These are phyloP conservation scores for Mus spretus DNA, from an alignment of 2,797 vertebrate genomes.

Conservation along the genomic window DNA sequence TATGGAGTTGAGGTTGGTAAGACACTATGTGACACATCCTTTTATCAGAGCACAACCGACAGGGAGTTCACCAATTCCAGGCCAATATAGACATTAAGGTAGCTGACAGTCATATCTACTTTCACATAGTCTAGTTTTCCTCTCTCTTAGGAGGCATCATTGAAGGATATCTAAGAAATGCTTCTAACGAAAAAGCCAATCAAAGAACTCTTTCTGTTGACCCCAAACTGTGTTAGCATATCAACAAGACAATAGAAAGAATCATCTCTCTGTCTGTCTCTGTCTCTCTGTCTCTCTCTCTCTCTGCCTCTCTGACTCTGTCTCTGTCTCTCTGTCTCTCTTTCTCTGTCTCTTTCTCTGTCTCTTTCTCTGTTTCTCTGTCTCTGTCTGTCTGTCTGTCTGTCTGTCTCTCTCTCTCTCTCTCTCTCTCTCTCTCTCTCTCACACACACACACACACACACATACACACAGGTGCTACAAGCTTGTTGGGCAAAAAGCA, in stretches of 20 bases:
- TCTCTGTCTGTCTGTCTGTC: no score
- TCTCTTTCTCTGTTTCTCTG: no score
- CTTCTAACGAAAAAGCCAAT: not conserved
- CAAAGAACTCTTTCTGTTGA: not conserved
- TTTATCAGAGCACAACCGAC: not conserved
- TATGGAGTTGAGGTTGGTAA: not conserved
- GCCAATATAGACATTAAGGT: not conserved
- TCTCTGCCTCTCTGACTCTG: no score
- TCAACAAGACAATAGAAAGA: not conserved
- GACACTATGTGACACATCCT: not conserved
- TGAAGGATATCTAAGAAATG: not conserved
- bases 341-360: no score
- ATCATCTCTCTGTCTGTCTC: no score
- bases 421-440: no score
- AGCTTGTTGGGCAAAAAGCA: no score
- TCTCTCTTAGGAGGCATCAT: not conserved
- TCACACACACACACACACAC: no score
- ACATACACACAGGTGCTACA: not conserved
- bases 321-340: no score
- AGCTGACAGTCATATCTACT: not conserved
- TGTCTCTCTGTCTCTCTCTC: not conserved
- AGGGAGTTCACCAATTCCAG: not conserved
- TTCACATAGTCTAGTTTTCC: not conserved
- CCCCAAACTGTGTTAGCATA: not conserved
- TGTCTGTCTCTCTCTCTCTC: no score